A percentile compares a stretch with the other conserved stretches of the same genome.
Evolutionary conservation across 2,113 vertebrate genomes (phyloP).

Genomic region (Setophaga kirtlandii): DNA sequence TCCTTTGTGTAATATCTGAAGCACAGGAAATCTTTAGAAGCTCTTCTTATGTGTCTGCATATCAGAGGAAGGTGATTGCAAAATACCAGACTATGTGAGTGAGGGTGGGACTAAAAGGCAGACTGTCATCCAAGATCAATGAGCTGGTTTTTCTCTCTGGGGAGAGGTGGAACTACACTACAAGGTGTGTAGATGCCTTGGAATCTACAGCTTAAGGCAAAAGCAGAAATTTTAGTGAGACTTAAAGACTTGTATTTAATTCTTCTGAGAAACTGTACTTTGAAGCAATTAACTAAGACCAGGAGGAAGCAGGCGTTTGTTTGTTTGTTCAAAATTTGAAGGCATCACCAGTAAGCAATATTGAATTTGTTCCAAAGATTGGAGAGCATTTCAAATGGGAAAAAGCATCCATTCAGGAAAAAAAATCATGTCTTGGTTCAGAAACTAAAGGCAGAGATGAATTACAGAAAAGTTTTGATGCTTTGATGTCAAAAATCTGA

Average conservation of each 20-base stretch:
- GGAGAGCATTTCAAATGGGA: background rate
- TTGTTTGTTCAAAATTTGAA: background rate
- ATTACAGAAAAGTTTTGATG: background rate
- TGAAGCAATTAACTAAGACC: background rate
- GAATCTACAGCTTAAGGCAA: slow-evolving; percentile 37
- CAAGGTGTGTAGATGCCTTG: background rate
- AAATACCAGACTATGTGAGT: background rate
- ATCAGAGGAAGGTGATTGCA: background rate
- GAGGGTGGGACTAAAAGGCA: background rate
- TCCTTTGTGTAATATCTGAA: slow-evolving; percentile 23
- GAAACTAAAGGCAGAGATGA: background rate
- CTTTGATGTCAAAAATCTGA: background rate
- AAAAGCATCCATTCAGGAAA: background rate
- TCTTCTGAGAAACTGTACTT: background rate
- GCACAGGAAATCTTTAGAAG: slow-evolving; percentile 33
- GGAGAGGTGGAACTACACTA: background rate
- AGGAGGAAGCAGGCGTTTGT: background rate
- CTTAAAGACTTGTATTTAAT: background rate
- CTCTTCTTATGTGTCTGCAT: background rate
- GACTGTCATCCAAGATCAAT: slow-evolving; percentile 23
- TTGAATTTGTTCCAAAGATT: background rate
- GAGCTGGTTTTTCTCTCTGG: background rate
- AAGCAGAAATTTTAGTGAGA: background rate
- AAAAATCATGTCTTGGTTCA: background rate
- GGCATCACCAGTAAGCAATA: background rate